phyloP scores from a whole-genome alignment of 2,888 invertebrate genomes.

The Buathra laborator region DNA sequence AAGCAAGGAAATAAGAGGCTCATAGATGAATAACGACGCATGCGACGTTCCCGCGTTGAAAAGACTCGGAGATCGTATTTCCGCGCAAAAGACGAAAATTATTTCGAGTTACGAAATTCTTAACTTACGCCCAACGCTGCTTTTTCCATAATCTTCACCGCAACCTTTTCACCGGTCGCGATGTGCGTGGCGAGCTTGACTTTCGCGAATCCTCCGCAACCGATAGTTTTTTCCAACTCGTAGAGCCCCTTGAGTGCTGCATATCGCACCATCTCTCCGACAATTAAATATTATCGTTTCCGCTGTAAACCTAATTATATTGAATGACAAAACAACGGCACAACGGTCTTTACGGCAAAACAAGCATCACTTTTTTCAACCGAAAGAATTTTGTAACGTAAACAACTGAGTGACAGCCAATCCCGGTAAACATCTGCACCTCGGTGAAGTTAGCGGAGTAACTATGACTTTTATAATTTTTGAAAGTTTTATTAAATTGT shows the following conservation, averaged over 20 bases:
- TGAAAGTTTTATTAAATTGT: no score
- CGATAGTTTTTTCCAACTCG: slow-evolving; percentile 90
- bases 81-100: not conserved
- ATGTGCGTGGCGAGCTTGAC: slow-evolving; percentile 92
- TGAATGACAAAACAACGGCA: slow-evolving; percentile 31
- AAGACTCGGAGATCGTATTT: not conserved
- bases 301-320: not conserved
- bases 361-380: slow-evolving; percentile 62
- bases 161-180: slow-evolving; percentile 93
- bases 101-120: not conserved
- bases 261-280: slow-evolving; percentile 85
- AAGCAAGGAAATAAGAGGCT: not conserved
- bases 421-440: slow-evolving; percentile 13
- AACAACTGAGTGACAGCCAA: slow-evolving; percentile 46
- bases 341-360: slow-evolving; percentile 1
- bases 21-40: not conserved
- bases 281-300: not conserved
- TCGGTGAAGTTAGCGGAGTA: not conserved
- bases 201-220: slow-evolving; percentile 93
- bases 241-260: slow-evolving; percentile 88
- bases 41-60: not conserved
- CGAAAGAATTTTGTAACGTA: slow-evolving; percentile 60
- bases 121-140: slow-evolving; percentile 88
- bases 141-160: slow-evolving; percentile 94
- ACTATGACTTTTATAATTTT: no score